Percentiles rank a stretch among this genome's conserved stretches.
Conservation (phyloP, 2,797 vertebrate genomes). For the Malacoraja senta region DNA sequence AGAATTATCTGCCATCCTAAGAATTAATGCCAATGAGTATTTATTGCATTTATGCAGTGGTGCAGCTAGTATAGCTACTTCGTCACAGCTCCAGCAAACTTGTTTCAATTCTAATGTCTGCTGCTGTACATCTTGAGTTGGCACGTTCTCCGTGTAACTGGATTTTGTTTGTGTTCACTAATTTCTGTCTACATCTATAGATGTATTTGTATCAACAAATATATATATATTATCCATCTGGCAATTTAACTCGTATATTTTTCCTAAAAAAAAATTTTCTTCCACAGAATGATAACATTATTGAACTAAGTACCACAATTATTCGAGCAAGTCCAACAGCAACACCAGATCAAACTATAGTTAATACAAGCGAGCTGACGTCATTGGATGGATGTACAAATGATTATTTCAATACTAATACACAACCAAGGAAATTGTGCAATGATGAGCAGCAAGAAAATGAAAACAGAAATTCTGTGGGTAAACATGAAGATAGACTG, state of each 20-base stretch:
- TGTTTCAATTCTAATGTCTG: too few relatives aligned
- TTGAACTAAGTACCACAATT: conserved; percentile 83
- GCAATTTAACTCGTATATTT: not conserved
- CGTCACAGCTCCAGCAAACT: too few relatives aligned
- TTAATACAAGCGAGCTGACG: conserved; percentile 2
- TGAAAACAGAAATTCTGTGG: conserved; percentile 42
- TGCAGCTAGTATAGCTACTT: too few relatives aligned
- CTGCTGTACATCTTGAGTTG: too few relatives aligned
- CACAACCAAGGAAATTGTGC: conserved; percentile 36
- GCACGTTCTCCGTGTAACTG: too few relatives aligned
- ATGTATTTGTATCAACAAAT: too few relatives aligned
- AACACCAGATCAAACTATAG: conserved; percentile 53
- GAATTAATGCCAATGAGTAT: too few relatives aligned
- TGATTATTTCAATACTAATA: not conserved
- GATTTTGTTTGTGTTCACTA: too few relatives aligned
- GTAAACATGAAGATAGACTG: not conserved
- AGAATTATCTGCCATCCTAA: too few relatives aligned
- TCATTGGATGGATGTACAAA: not conserved
- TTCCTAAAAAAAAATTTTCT: not conserved
- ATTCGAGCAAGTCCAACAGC: conserved; percentile 75
- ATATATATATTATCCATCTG: too few relatives aligned
- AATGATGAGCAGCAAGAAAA: conserved; percentile 44
- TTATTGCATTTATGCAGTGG: too few relatives aligned
- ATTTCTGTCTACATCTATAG: too few relatives aligned
- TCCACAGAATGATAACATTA: conserved; percentile 62